Evolutionary conservation across 2,888 invertebrate genomes (phyloP), one percentile per base, ranked within the genome.

Genomic region (Andrena camellia): DNA sequence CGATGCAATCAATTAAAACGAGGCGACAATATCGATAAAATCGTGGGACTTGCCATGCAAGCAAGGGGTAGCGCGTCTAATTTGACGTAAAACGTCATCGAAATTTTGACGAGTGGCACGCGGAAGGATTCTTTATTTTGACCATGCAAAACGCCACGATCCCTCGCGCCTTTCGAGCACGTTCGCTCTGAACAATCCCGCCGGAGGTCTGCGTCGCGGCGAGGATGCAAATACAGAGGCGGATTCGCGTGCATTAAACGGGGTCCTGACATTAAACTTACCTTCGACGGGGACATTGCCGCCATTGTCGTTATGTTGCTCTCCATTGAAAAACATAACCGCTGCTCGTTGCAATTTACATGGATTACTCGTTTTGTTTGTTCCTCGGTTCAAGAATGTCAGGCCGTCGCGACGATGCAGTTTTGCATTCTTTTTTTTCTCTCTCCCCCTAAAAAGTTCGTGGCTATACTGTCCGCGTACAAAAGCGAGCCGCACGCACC

Each of bases 221-320:
- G 42, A 3, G 17, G 57, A 17, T 8, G 17, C 3, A 26, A 60
- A 52, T 7, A 29, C 17, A 8, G 7, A 31, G 0, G 7, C 0
- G 52, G 0, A 23, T 29, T 7, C 6, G 17, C 6, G 20, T 13
- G 20, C 50, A 8, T 52, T 59, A 31, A 64, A 62, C 10, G 57
- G 60, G 66, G 42, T 64, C 52, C 23, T 17, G 26, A 35, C 64
- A 62, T 68, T 29, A 10, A 87, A 95, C 96, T 95, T 94, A 96
- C 96, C 96, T 96, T 96, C 93, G 96, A 96, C 94, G 96, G 96
- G 94, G 96, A 96, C 96, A 96, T 95, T 95, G 96, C 96, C 95
- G 96, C 96, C 96, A 96, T 96, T 96, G 95, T 96, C 95, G 94
- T 95, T 92, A 92, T 90, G 91, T 90, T 87, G 90, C 88, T 90